Percentiles rank a stretch among this genome's conserved stretches.
These are phyloP conservation scores for Acrobasis repandana DNA, from an alignment of 2,888 invertebrate genomes.

Conservation along the genomic window DNA sequence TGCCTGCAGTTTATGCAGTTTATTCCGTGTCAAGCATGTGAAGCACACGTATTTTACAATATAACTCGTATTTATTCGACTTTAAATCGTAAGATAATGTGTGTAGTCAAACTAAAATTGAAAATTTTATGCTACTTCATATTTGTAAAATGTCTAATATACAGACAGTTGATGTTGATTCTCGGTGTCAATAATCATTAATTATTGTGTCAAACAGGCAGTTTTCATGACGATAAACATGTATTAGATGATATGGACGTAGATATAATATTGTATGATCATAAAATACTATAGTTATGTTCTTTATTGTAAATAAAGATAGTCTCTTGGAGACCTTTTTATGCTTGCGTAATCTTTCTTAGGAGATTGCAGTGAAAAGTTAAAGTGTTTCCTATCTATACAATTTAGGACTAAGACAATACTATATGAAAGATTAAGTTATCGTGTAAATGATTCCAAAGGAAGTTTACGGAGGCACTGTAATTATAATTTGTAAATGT, in stretches of 20 bases:
- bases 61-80: neutral
- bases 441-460: conserved; percentile 15
- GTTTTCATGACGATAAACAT: conserved; percentile 2
- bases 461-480: conserved; percentile 26
- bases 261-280: conserved; percentile 2
- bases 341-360: conserved; percentile 26
- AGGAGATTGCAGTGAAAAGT: conserved; percentile 1
- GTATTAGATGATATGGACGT: conserved; percentile 1
- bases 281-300: conserved; percentile 6
- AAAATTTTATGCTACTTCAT: neutral
- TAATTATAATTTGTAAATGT: conserved; percentile 30
- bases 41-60: neutral
- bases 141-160: conserved; percentile 7
- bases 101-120: conserved; percentile 2
- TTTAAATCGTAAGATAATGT: neutral
- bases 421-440: neutral
- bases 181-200: conserved; percentile 5
- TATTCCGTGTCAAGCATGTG: neutral
- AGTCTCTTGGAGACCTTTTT: conserved; percentile 29
- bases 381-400: neutral
- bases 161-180: neutral
- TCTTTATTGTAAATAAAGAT: conserved; percentile 28
- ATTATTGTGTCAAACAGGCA: conserved; percentile 3
- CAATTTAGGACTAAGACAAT: conserved; percentile 2
- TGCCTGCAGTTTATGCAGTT: neutral